These are phyloP conservation scores for Archivesica marissinica DNA, from an alignment of 1,140 invertebrate genomes.

Conservation along the genomic window DNA sequence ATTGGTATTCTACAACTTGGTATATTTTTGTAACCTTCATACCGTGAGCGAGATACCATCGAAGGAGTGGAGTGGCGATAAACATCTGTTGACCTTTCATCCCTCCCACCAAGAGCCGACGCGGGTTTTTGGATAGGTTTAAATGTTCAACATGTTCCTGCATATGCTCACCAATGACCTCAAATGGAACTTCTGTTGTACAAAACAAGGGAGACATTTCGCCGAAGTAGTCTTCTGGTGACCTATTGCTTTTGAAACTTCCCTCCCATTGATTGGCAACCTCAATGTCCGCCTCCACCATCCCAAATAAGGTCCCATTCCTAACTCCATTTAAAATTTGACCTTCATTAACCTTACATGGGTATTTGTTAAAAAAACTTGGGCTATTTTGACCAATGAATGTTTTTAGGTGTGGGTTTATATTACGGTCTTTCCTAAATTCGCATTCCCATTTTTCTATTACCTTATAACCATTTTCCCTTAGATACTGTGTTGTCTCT, in stretches of 20 bases:
- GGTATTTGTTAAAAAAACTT: conserved; percentile 26
- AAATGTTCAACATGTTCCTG: conserved; percentile 21
- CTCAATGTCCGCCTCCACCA: conserved; percentile 62
- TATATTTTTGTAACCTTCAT: conserved; percentile 16
- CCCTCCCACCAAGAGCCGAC: conserved; percentile 49
- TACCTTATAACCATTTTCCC: neutral
- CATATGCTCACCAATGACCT: conserved; percentile 61
- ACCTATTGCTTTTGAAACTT: neutral
- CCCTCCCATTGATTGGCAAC: neutral
- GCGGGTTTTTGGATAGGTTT: conserved; percentile 44
- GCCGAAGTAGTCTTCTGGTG: conserved; percentile 36
- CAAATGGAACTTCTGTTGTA: conserved; percentile 56
- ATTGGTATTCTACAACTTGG: conserved; percentile 37
- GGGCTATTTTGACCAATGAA: conserved; percentile 4
- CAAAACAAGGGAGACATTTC: conserved; percentile 57
- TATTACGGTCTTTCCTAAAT: no score
- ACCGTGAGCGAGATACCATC: conserved; percentile 43
- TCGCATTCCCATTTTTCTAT: no score
- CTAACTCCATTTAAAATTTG: no score
- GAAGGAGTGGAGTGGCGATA: conserved; percentile 42
- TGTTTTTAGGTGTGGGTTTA: neutral
- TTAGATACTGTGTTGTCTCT: neutral
- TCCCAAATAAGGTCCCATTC: conserved; percentile 56
- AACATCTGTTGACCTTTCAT: conserved; percentile 49
- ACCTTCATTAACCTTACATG: no score